Conservation (phyloP, 1,140 invertebrate genomes). For the Sipha flava region DNA sequence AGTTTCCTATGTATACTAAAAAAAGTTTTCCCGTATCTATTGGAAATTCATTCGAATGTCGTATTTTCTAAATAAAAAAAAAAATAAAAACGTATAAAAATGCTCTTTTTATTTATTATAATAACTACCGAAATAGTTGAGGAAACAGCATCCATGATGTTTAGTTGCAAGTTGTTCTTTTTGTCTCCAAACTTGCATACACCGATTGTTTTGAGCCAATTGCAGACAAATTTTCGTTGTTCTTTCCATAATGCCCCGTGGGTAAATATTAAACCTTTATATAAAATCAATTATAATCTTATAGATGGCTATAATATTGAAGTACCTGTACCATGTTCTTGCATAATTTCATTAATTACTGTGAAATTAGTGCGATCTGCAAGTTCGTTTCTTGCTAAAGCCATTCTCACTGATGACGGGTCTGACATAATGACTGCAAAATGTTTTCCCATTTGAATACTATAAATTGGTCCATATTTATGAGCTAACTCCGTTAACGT, state of each 20-base stretch:
- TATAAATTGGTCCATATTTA: constrained; percentile 62
- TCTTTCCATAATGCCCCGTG: constrained; percentile 74
- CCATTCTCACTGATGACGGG: constrained; percentile 56
- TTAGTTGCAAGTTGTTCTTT: constrained; percentile 55
- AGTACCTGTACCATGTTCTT: constrained; percentile 60
- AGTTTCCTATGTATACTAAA: constrained; percentile 64
- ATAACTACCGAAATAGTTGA: constrained; percentile 46
- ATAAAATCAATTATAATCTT: not conserved
- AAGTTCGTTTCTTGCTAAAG: constrained; percentile 59
- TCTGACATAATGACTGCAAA: constrained; percentile 67
- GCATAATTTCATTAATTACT: constrained; percentile 75
- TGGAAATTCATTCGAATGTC: constrained; percentile 39
- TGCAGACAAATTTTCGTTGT: constrained; percentile 64
- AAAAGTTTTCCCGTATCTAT: constrained; percentile 49
- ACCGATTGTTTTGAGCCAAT: constrained; percentile 65
- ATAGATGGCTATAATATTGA: not conserved
- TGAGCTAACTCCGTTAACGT: constrained; percentile 56
- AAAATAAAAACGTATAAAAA: not conserved
- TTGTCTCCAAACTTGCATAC: constrained; percentile 57
- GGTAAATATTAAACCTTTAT: constrained; percentile 66
- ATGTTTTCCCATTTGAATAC: constrained; percentile 60
- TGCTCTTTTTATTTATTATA: not conserved
- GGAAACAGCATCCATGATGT: constrained; percentile 54
- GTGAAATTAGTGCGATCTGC: constrained; percentile 66
- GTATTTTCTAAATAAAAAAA: constrained; percentile 12